These are phyloP conservation scores for Melanotaenia nigrans DNA, from an alignment of 2,797 vertebrate species.

Conservation along the genomic window DNA sequence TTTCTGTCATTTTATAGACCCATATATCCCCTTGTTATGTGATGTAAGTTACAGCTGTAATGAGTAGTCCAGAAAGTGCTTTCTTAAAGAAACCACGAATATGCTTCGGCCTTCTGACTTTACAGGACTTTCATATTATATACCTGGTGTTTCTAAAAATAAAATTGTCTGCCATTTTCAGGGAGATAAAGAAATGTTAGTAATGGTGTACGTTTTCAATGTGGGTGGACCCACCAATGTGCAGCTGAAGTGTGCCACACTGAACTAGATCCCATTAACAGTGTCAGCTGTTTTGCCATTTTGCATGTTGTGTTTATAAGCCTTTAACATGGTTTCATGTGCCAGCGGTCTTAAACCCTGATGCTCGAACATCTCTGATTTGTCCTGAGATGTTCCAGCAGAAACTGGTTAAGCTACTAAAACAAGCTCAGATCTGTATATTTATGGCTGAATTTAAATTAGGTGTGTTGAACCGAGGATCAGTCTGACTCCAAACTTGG, in stretches of 20 bases:
- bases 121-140: not conserved
- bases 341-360: conserved; percentile 25
- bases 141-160: not conserved
- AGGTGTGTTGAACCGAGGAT: conserved; percentile 19
- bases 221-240: not conserved
- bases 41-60: too few species aligned
- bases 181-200: not conserved
- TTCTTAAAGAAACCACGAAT: too few species aligned
- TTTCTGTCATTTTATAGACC: too few species aligned
- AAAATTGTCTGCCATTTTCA: not conserved
- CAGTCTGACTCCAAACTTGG: conserved; percentile 7
- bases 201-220: conserved; percentile 6
- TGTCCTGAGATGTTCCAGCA: not conserved
- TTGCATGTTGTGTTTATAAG: conserved; percentile 46
- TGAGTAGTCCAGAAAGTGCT: too few species aligned
- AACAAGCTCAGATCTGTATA: conserved; percentile 34
- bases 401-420: conserved; percentile 41
- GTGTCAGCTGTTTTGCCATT: conserved; percentile 40
- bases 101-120: too few species aligned
- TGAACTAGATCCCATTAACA: conserved; percentile 52
- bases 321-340: conserved; percentile 55
- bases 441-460: conserved; percentile 45
- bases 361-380: conserved; percentile 9
- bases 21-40: too few species aligned
- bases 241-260: conserved; percentile 38